phyloP scores from a whole-genome alignment of 2,797 vertebrate species.

The Rhinoraja longicauda region DNA sequence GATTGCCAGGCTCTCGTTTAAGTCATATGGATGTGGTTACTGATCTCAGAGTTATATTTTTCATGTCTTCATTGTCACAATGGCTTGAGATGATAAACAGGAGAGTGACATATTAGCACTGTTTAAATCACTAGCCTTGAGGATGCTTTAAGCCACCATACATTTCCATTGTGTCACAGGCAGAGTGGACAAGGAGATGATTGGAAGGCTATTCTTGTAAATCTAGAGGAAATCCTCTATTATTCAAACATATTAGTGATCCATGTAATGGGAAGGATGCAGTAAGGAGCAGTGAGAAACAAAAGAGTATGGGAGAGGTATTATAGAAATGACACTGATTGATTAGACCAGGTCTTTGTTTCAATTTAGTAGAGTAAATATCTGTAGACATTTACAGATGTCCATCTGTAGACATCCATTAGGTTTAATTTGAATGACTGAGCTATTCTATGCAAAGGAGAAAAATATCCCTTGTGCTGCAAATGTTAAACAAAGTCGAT shows the following conservation, averaged over 20 bases:
- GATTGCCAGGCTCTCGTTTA: background rate
- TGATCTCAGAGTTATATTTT: background rate
- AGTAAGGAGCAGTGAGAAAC: background rate
- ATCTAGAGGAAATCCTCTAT: background rate
- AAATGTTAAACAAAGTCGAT: too few relatives aligned
- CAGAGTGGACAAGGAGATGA: background rate
- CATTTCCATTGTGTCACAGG: background rate
- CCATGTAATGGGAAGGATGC: background rate
- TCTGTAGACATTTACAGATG: too few relatives aligned
- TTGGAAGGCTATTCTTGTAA: background rate
- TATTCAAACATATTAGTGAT: background rate
- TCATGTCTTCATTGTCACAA: background rate
- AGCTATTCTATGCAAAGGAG: background rate
- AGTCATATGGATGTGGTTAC: background rate
- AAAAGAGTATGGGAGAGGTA: background rate
- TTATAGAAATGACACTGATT: background rate
- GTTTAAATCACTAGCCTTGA: background rate
- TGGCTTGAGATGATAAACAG: background rate
- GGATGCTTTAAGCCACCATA: background rate
- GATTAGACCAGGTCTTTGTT: background rate
- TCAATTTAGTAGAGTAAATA: background rate
- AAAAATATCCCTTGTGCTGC: too few relatives aligned
- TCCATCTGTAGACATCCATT: background rate
- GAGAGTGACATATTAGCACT: background rate
- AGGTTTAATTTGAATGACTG: background rate